Evolutionary conservation across 2,888 invertebrate genomes (phyloP), one percentile per base, ranked within the genome.

Genomic region (Stenolophus ochropezus): DNA sequence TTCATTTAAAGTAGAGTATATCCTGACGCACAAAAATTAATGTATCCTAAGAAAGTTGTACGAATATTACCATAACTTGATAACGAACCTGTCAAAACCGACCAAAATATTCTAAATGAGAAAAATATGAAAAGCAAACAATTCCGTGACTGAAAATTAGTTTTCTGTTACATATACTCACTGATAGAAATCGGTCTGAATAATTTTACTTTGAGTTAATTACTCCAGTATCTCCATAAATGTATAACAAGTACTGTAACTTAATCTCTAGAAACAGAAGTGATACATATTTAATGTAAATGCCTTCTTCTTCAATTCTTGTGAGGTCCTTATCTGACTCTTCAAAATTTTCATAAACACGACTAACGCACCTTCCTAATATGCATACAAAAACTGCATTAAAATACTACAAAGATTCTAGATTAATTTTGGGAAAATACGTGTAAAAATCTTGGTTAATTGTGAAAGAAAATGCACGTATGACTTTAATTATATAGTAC

Each of bases 361-460:
- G 1, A 25, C 33, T 2, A 33, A 69, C 11, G 18, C 27, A 69
- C 11, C 61, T 14, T 27, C 33, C 33, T 69, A 1, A 69, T 42
- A 42, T 69, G 11, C 65, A 69, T 33, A 69, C 18, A 69, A 69
- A 61, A 69, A 33, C 65, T 69, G 18, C 6, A 69, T 69, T 42
- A 69, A 69, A 33, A 18, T 69, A 69, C 20, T 5, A 27, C 53
- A 23, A 18, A 42, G 33, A 69, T 69, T 27, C 18, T n/a, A 69
- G 33, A 69, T 69, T 25, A 61, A 61, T 23, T 23, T 25, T n/a
- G 20, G 21, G 11, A 42, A 71, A 47, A 47, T 69, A 6, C 18
- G 71, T 71, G 71, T 71, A 71, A 71, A 71, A 71, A 42, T 71
- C 21, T n/a, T 71, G 3, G 33, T 18, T 71, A 71, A 69, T 65